Evolutionary conservation across 1,140 invertebrate species (phyloP).

Genomic region (Dinoponera quadriceps): DNA sequence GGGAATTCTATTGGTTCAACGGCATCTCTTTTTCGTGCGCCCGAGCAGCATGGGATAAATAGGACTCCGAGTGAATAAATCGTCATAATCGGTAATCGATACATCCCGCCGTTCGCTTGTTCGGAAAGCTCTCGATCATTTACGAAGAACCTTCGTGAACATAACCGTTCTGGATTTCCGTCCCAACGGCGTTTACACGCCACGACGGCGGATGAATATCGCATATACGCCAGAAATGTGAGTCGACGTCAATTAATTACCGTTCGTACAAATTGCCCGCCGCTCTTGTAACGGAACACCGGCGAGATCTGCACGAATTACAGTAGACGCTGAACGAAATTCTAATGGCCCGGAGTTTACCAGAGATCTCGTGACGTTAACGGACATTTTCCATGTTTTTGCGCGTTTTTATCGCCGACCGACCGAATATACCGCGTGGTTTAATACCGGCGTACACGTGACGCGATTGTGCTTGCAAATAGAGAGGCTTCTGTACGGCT

Average conservation of each 20-base stretch:
- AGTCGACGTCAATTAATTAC: conserved; percentile 31
- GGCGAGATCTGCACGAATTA: not conserved
- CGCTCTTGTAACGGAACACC: conserved; percentile 14
- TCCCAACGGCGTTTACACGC: not conserved
- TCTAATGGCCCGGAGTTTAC: not conserved
- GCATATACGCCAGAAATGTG: not conserved
- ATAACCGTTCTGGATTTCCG: conserved; percentile 29
- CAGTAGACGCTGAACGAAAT: not conserved
- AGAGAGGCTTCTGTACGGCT: not conserved
- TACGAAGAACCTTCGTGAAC: conserved; percentile 24
- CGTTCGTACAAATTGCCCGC: conserved; percentile 15
- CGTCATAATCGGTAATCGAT: conserved; percentile 42
- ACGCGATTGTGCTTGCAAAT: not conserved
- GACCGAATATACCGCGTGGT: conserved; percentile 10
- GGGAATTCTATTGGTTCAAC: too few species aligned
- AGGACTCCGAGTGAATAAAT: not conserved
- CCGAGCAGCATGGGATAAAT: not conserved
- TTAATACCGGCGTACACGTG: not conserved
- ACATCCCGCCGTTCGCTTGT: conserved; percentile 14
- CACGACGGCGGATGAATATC: not conserved
- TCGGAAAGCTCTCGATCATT: conserved; percentile 18
- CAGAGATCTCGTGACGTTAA: not conserved
- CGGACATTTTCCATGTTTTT: not conserved
- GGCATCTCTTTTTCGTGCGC: too few species aligned
- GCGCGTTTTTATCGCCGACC: not conserved